Conservation (phyloP, 2,113 vertebrate genomes). For the Dendropsophus ebraccatus region DNA sequence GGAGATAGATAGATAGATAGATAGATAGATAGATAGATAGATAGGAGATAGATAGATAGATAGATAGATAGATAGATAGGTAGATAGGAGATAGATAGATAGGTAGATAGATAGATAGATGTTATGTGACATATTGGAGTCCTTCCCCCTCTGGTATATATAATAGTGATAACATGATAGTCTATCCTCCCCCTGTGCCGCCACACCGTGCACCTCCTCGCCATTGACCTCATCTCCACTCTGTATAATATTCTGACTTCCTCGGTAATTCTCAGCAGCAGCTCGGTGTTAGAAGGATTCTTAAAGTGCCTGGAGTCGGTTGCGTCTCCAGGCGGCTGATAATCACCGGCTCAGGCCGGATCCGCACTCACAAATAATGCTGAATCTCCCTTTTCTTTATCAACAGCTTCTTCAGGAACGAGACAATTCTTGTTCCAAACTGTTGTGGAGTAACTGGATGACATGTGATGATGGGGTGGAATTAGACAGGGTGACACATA, state of each 20-base stretch:
- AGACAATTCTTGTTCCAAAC: conserved; percentile 54
- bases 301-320: conserved; percentile 23
- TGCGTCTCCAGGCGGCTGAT: conserved; percentile 39
- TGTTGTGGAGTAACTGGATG: conserved; percentile 37
- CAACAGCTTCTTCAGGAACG: conserved; percentile 40
- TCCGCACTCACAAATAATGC: conserved; percentile 51
- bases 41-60: background rate
- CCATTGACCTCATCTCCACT: background rate
- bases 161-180: background rate
- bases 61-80: background rate
- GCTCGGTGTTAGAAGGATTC: conserved; percentile 28
- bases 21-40: no score
- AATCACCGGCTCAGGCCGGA: conserved; percentile 1
- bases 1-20: no score
- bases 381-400: conserved; percentile 56
- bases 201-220: background rate
- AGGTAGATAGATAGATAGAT: no score
- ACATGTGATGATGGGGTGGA: conserved; percentile 56
- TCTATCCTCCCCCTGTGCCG: background rate
- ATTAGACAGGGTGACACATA: conserved; percentile 57
- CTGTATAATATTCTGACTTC: background rate
- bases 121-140: background rate
- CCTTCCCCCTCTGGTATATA: background rate
- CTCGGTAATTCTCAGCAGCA: conserved; percentile 29
- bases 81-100: no score